Conservation (phyloP, 1,140 invertebrate genomes). For the Spodoptera litura region DNA sequence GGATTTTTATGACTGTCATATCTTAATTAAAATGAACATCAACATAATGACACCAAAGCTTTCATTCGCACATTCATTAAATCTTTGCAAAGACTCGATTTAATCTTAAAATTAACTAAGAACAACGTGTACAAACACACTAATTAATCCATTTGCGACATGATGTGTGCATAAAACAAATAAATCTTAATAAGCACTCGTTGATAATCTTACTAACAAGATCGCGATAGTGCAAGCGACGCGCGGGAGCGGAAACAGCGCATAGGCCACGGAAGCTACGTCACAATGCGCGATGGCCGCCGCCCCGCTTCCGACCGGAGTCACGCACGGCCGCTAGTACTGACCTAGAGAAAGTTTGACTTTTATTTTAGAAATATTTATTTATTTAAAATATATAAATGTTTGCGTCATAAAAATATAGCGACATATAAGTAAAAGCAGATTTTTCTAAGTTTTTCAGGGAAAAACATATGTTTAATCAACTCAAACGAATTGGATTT, state of each 20-base stretch:
- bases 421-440: no score
- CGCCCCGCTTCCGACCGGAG: conserved; percentile 53
- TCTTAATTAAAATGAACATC: no score
- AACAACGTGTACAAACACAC: not conserved
- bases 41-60: no score
- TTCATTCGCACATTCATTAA: no score
- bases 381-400: not conserved
- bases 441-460: no score
- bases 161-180: not conserved
- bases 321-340: conserved; percentile 56
- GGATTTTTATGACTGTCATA: no score
- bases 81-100: not conserved
- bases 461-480: no score
- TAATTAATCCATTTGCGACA: not conserved
- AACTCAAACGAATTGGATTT: no score
- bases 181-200: conserved; percentile 51
- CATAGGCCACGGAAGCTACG: conserved; percentile 53
- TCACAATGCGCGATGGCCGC: conserved; percentile 43
- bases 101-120: not conserved
- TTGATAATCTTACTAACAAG: conserved; percentile 60
- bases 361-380: conserved; percentile 7
- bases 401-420: not conserved
- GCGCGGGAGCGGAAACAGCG: conserved; percentile 55
- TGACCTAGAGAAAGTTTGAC: conserved; percentile 44
- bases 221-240: conserved; percentile 63